Base-by-base conservation (phyloP, 2,888 invertebrate genomes). In the Epinotia brunnichana region DNA sequence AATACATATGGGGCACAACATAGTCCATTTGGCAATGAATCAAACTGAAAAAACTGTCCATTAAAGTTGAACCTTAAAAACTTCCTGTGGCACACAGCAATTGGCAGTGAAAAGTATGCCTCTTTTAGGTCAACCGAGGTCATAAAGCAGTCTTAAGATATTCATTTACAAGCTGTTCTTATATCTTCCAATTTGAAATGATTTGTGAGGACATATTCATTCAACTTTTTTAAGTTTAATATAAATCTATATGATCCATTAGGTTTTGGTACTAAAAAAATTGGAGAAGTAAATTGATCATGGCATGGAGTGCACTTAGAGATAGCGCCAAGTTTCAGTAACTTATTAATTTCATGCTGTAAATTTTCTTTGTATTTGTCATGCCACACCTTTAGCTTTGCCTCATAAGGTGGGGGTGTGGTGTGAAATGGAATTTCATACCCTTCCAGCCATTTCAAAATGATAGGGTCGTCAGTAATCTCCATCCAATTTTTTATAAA, bases 401-500 rank as follows among this genome's bases (percentile, higher is more conserved):
- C n/a, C n/a, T n/a, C 59, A 35, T 59, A 35, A 35, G 59, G 59
- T n/a, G 59, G 35, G 15, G 59, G 59, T n/a, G 59, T 59, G 29
- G 59, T 59, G n/a, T 59, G 35, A 59, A 59, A 35, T 4, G 35
- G 35, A 35, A 59, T n/a, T n/a, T n/a, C n/a, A n/a, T n/a, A n/a
- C n/a, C n/a, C n/a, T n/a, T n/a, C n/a, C n/a, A 59, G n/a, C 59
- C 59, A 59, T 59, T 29, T 35, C 4, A 59, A 21, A 59, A 59
- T 59, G 0, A 59, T 15, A 59, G 59, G 59, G 7, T 59, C 59
- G 13, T 59, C 35, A 35, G 59, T 59, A 15, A 59, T 59, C n/a
- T 59, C 59, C 29, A 59, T 15, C 59, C 59, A 59, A n/a, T 59
- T 29, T 17, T 59, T 29, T 15, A 59, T 59, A 59, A 59, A 59